Conservation (phyloP, 2,797 vertebrate species). For the Varecia variegata region DNA sequence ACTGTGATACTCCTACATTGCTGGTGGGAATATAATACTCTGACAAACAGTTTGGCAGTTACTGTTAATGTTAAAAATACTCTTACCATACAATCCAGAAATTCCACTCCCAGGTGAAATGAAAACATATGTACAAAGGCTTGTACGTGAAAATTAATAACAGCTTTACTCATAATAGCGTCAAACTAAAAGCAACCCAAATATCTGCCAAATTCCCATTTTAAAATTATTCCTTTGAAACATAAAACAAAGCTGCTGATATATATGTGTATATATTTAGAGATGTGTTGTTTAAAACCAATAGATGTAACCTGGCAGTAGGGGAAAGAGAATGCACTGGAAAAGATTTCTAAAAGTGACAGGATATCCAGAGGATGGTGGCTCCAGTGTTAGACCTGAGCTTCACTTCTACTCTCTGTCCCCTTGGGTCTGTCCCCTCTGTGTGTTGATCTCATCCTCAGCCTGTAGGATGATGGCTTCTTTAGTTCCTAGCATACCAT, state of each 20-base stretch:
- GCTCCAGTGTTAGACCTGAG: background rate
- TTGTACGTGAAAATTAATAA: conserved; percentile 31
- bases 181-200: background rate
- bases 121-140: conserved; percentile 30
- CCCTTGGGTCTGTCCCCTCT: background rate
- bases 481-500: background rate
- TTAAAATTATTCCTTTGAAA: conserved; percentile 23
- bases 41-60: background rate
- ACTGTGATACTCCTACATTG: background rate
- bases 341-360: background rate
- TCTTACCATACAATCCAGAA: background rate
- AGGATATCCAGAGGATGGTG: background rate
- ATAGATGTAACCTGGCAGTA: background rate
- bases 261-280: background rate
- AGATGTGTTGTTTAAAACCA: background rate
- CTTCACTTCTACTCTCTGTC: background rate
- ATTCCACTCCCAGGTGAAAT: conserved; percentile 20
- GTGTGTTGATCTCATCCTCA: background rate
- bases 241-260: background rate
- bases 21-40: background rate
- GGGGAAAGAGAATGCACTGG: background rate
- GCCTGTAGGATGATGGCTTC: background rate
- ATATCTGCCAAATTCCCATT: background rate
- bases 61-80: conserved; percentile 10
- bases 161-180: conserved; percentile 4